Base-by-base conservation (phyloP, 35 echinoderm and acorn worm genomes). In the Amphiura filiformis region DNA sequence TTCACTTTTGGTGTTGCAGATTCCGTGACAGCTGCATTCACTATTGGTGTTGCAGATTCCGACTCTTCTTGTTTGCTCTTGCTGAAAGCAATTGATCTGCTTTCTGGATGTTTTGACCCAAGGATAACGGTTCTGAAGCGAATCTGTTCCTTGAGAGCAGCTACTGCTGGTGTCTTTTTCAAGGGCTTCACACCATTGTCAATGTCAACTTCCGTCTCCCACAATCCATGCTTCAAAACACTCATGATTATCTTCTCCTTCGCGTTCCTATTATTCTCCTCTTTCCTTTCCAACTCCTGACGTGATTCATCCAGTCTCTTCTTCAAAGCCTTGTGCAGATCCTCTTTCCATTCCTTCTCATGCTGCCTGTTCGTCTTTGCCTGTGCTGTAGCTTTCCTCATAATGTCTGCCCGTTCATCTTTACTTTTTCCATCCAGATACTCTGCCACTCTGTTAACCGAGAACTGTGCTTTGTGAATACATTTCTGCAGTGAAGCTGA, bases 211-310 rank as follows among this genome's bases (percentile, higher is more conserved):
- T 30, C 44, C 0, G 30, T 31, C 82, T 84, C 32, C 52, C 39
- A 56, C 23, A 84, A 15, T 17, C 40, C 82, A 57, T 84, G 39
- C 20, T 32, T 13, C 34, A 84, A 56, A 7, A 84, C 33, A 49
- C 20, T 57, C 33, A n/a, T 40, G 32, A 84, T 52, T 26, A 84
- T 84, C 23, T 84, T 56, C 1, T 84, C 42, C 37, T 84, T 84
- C 17, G 3, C 31, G 13, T 56, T 33, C 34, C 82, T 31, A 17
- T 34, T 20, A 35, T 56, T 44, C 82, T 84, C 18, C 56, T 84
- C 82, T 1, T 82, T 82, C 18, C 39, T 23, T 40, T 39, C 18
- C 20, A 36, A 39, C 20, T 82, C 35, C 38, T 23, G 20, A 18
- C 80, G 38, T 23, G 82, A 84, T 22, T n/a, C 82, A 28, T 84